These are phyloP conservation scores for Drosophila paramelanica DNA, from an alignment of 2,888 invertebrate genomes.

Conservation along the genomic window DNA sequence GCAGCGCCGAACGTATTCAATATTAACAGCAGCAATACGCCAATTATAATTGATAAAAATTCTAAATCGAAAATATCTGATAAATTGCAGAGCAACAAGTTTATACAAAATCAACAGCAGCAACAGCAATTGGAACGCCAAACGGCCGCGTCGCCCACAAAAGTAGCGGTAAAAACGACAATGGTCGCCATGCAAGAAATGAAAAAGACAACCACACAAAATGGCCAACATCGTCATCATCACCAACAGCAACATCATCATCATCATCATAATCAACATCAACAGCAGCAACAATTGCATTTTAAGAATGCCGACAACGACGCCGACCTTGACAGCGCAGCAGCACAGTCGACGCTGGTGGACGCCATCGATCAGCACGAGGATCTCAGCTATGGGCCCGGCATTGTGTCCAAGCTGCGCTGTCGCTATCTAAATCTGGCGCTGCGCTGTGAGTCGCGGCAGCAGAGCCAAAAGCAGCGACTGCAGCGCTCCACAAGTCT, in stretches of 20 bases:
- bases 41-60: slow-evolving; percentile 54
- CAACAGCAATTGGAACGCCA: slow-evolving; percentile 52
- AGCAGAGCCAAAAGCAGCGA: slow-evolving; percentile 87
- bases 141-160: slow-evolving; percentile 58
- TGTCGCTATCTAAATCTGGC: slow-evolving; percentile 94
- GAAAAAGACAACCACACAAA: slow-evolving; percentile 83
- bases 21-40: slow-evolving; percentile 18
- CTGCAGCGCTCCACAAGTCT: slow-evolving; percentile 93
- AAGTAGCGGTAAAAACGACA: slow-evolving; percentile 83
- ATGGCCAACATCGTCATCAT: slow-evolving; percentile 74
- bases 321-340: slow-evolving; percentile 23
- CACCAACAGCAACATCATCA: slow-evolving; percentile 58
- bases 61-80: slow-evolving; percentile 79
- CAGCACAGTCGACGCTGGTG: slow-evolving; percentile 48
- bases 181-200: slow-evolving; percentile 86
- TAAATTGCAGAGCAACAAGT: slow-evolving; percentile 83
- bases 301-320: slow-evolving; percentile 37
- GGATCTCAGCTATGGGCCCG: slow-evolving; percentile 95
- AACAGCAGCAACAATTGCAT: slow-evolving; percentile 22
- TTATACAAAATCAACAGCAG: slow-evolving; percentile 80
- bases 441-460: slow-evolving; percentile 89
- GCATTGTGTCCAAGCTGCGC: slow-evolving; percentile 94
- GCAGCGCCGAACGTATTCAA: slow-evolving; percentile 28
- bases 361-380: slow-evolving; percentile 87
- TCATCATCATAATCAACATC: slow-evolving; percentile 33